phyloP scores from a whole-genome alignment of 2,888 invertebrate genomes.

The Temnothorax unifasciatus region DNA sequence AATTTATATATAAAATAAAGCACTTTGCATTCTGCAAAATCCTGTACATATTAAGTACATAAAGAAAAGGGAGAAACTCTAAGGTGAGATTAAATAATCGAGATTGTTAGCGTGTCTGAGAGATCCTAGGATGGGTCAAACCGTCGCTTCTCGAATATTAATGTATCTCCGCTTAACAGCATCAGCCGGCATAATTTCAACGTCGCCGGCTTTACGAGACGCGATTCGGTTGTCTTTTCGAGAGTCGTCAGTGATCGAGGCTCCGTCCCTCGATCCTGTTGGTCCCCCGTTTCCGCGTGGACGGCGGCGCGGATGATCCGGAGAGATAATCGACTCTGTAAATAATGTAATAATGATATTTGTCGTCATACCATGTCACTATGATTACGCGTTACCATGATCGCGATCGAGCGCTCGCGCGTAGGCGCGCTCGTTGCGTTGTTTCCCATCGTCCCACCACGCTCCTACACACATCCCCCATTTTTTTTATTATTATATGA shows the following conservation, averaged over 20 bases:
- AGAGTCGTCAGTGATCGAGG: conserved; percentile 22
- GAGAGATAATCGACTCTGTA: conserved; percentile 79
- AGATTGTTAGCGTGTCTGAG: conserved; percentile 19
- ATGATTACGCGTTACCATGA: conserved; percentile 5
- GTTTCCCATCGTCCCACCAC: conserved; percentile 46
- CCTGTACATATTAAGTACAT: not conserved
- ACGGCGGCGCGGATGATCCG: conserved; percentile 63
- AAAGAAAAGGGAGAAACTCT: not conserved
- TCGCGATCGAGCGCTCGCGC: conserved; percentile 28
- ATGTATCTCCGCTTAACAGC: not conserved
- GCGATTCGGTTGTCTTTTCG: not conserved
- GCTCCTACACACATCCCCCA: conserved; percentile 28
- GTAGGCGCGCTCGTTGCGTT: conserved; percentile 18
- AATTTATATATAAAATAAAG: not conserved
- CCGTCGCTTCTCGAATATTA: not conserved
- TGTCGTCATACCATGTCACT: conserved; percentile 25
- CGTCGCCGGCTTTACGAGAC: conserved; percentile 5
- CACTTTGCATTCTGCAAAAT: not conserved
- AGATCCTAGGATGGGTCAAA: not conserved
- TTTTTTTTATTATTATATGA: conserved; percentile 46
- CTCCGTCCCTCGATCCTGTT: not conserved
- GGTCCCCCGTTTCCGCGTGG: conserved; percentile 62
- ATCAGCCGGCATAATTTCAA: not conserved
- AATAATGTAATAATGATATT: conserved; percentile 82
- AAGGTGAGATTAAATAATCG: conserved; percentile 11